Evolutionary conservation across 2,113 vertebrate genomes (phyloP).

Genomic region (Phalacrocorax aristotelis): DNA sequence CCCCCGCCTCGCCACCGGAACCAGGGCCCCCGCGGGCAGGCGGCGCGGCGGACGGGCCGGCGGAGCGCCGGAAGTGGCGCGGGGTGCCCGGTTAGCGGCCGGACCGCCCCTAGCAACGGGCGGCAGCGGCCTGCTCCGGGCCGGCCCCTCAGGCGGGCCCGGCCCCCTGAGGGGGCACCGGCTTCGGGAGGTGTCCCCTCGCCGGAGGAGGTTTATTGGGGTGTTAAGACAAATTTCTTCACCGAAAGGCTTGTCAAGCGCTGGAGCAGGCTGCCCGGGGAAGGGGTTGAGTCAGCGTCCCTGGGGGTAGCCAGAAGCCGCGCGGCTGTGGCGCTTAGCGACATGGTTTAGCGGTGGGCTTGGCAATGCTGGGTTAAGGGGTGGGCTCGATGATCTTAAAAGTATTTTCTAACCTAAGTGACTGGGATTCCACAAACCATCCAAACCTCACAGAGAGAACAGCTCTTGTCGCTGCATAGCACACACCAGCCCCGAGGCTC

Average conservation of each 20-base stretch:
- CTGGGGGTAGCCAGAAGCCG: neutral
- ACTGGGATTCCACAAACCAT: rapidly evolving
- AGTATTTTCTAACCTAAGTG: neutral
- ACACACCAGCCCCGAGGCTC: neutral
- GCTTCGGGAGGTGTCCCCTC: too few species aligned
- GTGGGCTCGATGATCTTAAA: neutral
- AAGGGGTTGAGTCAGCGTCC: neutral
- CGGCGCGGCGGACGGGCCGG: too few species aligned
- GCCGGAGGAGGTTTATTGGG: neutral
- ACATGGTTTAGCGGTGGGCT: rapidly evolving
- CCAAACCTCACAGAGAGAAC: neutral
- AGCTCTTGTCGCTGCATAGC: rapidly evolving
- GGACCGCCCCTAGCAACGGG: neutral
- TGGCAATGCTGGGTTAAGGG: rapidly evolving
- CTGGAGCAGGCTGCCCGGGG: neutral
- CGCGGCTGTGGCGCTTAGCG: neutral
- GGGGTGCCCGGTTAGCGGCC: too few species aligned
- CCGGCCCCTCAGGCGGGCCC: neutral
- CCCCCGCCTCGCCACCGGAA: too few species aligned
- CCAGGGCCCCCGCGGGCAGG: too few species aligned
- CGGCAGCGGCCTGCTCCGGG: neutral
- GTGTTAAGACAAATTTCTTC: neutral
- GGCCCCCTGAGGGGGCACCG: neutral
- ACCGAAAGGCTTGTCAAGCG: neutral
- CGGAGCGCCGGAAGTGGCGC: too few species aligned